A percentile compares a stretch with the other conserved stretches of the same genome.
Conservation (phyloP, 2,113 vertebrate species). For the Podarcis muralis region DNA sequence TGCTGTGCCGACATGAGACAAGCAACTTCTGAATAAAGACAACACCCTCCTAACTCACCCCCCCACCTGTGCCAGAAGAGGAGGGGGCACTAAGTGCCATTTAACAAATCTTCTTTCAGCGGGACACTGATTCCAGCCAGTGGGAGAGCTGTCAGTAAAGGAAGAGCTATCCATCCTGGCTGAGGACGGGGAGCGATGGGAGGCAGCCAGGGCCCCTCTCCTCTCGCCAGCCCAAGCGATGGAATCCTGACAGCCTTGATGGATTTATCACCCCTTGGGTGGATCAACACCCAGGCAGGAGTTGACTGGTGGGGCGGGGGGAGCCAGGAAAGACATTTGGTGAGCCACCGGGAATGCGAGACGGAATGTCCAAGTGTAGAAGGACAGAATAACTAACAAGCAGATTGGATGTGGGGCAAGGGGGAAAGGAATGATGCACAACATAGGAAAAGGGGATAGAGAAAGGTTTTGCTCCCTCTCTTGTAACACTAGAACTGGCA, state of each 20-base stretch:
- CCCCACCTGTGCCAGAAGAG: not conserved
- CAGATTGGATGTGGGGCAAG: not conserved
- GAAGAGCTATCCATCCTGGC: constrained; percentile 31
- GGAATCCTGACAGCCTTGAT: constrained; percentile 61
- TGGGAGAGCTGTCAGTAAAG: constrained; percentile 47
- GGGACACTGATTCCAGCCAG: constrained; percentile 44
- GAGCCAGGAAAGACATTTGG: not conserved
- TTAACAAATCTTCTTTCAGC: not conserved
- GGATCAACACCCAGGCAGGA: constrained; percentile 41
- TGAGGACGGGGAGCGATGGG: constrained; percentile 41
- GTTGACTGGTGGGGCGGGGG: not conserved
- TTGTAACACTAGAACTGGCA: too few relatives aligned
- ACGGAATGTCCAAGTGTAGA: rapidly evolving
- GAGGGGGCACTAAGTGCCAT: not conserved
- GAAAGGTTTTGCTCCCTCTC: too few relatives aligned
- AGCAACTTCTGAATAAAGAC: not conserved
- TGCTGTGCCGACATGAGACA: not conserved
- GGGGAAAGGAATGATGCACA: too few relatives aligned
- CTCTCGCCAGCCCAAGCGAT: constrained; percentile 38
- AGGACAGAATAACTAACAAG: not conserved
- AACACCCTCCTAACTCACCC: not conserved
- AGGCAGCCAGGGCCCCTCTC: constrained; percentile 37
- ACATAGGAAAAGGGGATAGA: not conserved
- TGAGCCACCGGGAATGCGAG: constrained; percentile 17
- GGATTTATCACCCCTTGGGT: constrained; percentile 41